Evolutionary conservation across 2,888 invertebrate species (phyloP).

Genomic region (Drosophila flavopinicola): DNA sequence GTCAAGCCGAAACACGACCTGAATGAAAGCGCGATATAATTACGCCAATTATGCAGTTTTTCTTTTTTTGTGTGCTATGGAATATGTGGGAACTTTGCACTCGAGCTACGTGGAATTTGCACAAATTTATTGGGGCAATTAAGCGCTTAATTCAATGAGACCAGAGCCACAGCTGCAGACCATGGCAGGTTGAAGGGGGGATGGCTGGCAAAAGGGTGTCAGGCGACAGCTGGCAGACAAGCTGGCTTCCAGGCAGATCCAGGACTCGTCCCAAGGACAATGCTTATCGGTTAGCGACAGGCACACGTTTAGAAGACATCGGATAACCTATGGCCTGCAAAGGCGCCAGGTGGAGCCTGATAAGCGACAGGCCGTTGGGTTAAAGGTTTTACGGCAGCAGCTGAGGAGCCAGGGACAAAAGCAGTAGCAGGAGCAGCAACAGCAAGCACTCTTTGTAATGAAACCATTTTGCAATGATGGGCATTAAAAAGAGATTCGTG

Average conservation of each 20-base stretch:
- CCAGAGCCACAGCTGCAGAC: slow-evolving; percentile 1
- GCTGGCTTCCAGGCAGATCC: slow-evolving; percentile 3
- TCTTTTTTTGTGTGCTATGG: slow-evolving; percentile 2
- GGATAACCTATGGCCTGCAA: slow-evolving; percentile 24
- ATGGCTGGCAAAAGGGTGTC: neutral
- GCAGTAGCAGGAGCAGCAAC: too few relatives aligned
- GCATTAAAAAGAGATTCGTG: slow-evolving; percentile 42
- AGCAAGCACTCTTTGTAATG: slow-evolving; percentile 16
- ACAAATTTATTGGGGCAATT: slow-evolving; percentile 76
- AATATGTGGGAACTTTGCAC: slow-evolving; percentile 70
- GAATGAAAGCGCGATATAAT: slow-evolving; percentile 65
- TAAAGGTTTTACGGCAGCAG: slow-evolving; percentile 2
- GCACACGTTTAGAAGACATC: slow-evolving; percentile 8
- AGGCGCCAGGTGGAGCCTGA: slow-evolving; percentile 23
- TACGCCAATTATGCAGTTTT: slow-evolving; percentile 71
- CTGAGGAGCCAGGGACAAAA: too few relatives aligned
- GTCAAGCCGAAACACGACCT: slow-evolving; percentile 27
- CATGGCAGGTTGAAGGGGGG: neutral
- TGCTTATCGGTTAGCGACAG: slow-evolving; percentile 33
- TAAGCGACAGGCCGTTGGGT: slow-evolving; percentile 21
- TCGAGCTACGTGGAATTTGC: slow-evolving; percentile 53
- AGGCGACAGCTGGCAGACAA: slow-evolving; percentile 25
- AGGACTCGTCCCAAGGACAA: slow-evolving; percentile 1
- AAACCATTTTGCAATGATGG: slow-evolving; percentile 33
- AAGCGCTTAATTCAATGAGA: slow-evolving; percentile 71